Base-by-base conservation (phyloP, 2,888 invertebrate genomes). In the Lathronympha strigana region DNA sequence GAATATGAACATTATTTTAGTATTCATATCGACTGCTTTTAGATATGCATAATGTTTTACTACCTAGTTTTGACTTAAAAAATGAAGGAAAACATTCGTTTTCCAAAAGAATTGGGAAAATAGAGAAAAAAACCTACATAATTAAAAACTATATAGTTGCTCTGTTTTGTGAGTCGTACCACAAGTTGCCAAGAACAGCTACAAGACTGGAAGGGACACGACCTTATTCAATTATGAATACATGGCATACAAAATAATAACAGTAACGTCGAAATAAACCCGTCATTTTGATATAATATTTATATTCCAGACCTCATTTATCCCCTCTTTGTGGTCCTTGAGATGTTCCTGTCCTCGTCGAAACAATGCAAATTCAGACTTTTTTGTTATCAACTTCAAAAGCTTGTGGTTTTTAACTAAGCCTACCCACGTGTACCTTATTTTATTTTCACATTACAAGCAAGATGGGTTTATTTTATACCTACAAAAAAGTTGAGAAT, bases 251-350 rank as follows among this genome's bases (percentile, higher is more conserved):
- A 19, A 51, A n/a, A 19, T 15, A 15, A 31, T 31, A 17, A 13
- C 17, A 5, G 4, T 49, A 17, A 5, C 0, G 31, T 13, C 19
- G 6, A 19, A 17, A 28, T 28, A 19, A 57, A 9, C 9, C 23
- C 17, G 21, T 0, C 33, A 6, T 17, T 60, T 36, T 13, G 17
- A 6, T 50, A 50, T 17, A 33, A 28, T 49, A 71, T 75, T 75
- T 73, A 69, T 72, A 71, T 74, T 73, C 67, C 31, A 53, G 55
- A 68, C 40, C 68, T 58, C 61, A 69, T 71, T 67, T 57, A 55
- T 69, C 67, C 47, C 36, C 53, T 4, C 50, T 58, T 36, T 25
- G 62, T 25, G 17, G 36, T 36, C 17, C 36, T 25, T 33, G 23
- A 43, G 33, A 53, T 43, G 43, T 33, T 31, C 31, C 19, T 61